A percentile compares a stretch with the other conserved stretches of the same genome.
Evolutionary conservation across 1,140 invertebrate species (phyloP).

Genomic region (Polypedilum pembai): DNA sequence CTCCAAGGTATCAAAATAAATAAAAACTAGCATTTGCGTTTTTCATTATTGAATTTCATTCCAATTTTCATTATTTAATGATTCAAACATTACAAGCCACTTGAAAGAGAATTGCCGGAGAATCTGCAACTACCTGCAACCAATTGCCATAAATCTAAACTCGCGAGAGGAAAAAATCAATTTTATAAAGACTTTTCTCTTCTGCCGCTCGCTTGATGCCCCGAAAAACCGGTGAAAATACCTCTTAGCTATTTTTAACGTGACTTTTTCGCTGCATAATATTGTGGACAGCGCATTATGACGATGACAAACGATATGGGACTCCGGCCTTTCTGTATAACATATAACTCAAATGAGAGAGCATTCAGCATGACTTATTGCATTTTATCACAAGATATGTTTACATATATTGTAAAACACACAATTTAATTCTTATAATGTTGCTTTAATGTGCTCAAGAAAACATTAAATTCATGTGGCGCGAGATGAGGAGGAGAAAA

Average conservation of each 20-base stretch:
- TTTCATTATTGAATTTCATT: conserved; percentile 15
- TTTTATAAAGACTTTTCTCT: neutral
- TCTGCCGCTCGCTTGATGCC: neutral
- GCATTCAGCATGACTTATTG: conserved; percentile 20
- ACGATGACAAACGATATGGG: conserved; percentile 25
- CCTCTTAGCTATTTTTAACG: conserved; percentile 6
- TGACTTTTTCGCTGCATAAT: neutral
- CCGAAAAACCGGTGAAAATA: conserved; percentile 3
- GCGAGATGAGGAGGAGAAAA: neutral
- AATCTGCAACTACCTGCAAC: conserved; percentile 11
- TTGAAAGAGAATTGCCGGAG: conserved; percentile 5
- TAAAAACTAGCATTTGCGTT: conserved; percentile 11
- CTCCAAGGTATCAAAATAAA: neutral
- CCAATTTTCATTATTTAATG: conserved; percentile 24
- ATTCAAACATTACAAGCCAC: conserved; percentile 25
- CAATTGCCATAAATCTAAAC: conserved; percentile 22
- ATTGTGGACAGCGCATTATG: neutral
- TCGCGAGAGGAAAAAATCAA: conserved; percentile 10
- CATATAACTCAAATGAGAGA: neutral
- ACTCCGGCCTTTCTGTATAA: neutral
- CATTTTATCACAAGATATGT: conserved; percentile 9
- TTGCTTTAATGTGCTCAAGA: neutral
- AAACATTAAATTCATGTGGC: conserved; percentile 15
- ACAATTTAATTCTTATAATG: conserved; percentile 16
- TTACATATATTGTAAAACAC: neutral